Evolutionary conservation across 2,888 invertebrate genomes (phyloP), one percentile per base, ranked within the genome.

Genomic region (Osedax fenrisi): DNA sequence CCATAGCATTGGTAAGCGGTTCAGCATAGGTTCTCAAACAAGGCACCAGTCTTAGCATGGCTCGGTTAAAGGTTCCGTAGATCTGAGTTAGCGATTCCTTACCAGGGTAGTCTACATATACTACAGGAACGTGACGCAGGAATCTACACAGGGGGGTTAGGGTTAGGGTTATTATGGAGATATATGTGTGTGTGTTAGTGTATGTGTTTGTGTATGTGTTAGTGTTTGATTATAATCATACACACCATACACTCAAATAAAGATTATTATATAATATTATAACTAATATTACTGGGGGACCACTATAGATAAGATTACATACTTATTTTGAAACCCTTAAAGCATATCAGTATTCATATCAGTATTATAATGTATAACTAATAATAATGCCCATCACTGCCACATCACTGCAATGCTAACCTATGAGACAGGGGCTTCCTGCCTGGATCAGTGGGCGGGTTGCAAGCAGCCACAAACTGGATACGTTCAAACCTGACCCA

Each of bases 401-500:
- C n/a, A n/a, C 41, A 41, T 41, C 41, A 17, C 41, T 17, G 10
- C 5, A 17, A 5, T 10, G 64, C 73, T 17, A 92, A 90, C 81
- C 90, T 86, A 85, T 93, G 92, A 59, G 94, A 93, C 3, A 96
- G 87, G 2, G 95, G 95, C 85, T 97, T 97, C 78, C 97, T 89
- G 59, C 97, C 97, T 0, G 97, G 97, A 88, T 98, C 98, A 2
- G 98, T 98, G 0, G 98, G 98, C 41, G 98, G 98, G 87, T 98
- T 98, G 86, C 98, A 99, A 76, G 98, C 98, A 21, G 98, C 98
- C 27, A 99, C 98, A 85, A 99, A 98, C 85, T 98, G 98, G 80
- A 98, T 98, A 75, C 98, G 89, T 85, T 99, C 98, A 81, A 98
- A 86, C 69, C 91, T 89, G 0, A 99, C 96, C 94, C 96, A 97